Conservation (phyloP, 2,113 vertebrate genomes). For the Clupea harengus region DNA sequence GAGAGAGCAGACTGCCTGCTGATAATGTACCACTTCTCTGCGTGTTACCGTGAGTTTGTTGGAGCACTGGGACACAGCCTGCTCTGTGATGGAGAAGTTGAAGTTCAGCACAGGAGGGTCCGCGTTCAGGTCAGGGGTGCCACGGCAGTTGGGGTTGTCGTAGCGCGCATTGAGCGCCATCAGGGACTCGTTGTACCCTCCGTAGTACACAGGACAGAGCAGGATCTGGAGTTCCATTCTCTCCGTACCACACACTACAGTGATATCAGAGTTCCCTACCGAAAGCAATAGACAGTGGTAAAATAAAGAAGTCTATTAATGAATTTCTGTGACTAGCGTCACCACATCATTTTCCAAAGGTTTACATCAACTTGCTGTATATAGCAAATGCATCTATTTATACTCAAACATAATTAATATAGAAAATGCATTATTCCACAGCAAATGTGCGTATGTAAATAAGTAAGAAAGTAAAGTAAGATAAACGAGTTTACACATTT, state of each 20-base stretch:
- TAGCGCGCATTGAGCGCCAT: constrained; percentile 66
- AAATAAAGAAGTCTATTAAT: not conserved
- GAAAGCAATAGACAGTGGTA: constrained; percentile 4
- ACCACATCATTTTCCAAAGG: not conserved
- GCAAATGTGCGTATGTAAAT: not conserved
- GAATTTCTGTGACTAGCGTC: not conserved
- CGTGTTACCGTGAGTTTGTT: constrained; percentile 58
- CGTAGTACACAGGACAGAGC: constrained; percentile 70
- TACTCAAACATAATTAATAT: not conserved
- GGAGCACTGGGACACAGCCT: constrained; percentile 44
- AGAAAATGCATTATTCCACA: not conserved
- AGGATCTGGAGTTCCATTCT: constrained; percentile 62
- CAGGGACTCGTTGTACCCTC: constrained; percentile 65
- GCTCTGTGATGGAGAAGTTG: constrained; percentile 60
- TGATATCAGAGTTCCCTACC: constrained; percentile 66
- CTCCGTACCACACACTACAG: constrained; percentile 61
- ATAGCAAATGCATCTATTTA: not conserved
- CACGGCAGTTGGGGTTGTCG: constrained; percentile 50
- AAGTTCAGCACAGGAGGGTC: constrained; percentile 65
- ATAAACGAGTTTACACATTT: not conserved
- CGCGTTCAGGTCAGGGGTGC: constrained; percentile 49
- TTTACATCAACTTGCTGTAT: not conserved
- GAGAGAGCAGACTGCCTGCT: not conserved
- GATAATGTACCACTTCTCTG: not conserved
- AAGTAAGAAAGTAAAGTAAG: not conserved